A percentile compares a stretch with the other conserved stretches of the same genome.
Evolutionary conservation across 2,888 invertebrate genomes (phyloP).

Genomic region (Cheilosia scutellata): DNA sequence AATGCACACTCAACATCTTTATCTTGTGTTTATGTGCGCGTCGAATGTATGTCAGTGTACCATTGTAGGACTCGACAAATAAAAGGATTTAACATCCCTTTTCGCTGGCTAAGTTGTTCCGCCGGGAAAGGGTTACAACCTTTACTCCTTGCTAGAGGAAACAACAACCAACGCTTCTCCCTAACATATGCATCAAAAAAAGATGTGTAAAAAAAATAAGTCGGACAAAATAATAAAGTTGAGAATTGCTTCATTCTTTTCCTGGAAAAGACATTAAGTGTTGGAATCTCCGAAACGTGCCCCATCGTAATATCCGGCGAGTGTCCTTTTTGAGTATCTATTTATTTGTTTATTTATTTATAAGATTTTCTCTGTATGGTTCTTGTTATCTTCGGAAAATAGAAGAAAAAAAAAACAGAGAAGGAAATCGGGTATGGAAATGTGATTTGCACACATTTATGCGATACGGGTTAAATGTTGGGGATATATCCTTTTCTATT

Average conservation of each 20-base stretch:
- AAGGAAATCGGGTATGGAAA: conserved; percentile 20
- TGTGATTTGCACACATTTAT: conserved; percentile 56
- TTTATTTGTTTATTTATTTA: conserved; percentile 65
- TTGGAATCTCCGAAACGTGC: conserved; percentile 62
- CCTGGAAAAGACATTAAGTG: conserved; percentile 49
- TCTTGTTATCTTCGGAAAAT: conserved; percentile 18
- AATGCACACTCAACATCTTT: conserved; percentile 66
- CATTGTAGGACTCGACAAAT: conserved; percentile 37
- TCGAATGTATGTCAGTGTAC: conserved; percentile 71
- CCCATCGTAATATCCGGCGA: conserved; percentile 54
- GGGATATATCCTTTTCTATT: background rate
- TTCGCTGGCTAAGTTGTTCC: conserved; percentile 3
- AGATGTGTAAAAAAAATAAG: conserved; percentile 31
- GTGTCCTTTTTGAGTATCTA: conserved; percentile 63
- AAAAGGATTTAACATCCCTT: conserved; percentile 57
- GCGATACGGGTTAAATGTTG: conserved; percentile 58
- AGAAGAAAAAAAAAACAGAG: background rate
- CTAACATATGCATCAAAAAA: conserved; percentile 56
- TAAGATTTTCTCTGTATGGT: conserved; percentile 17
- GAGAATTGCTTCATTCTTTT: conserved; percentile 41
- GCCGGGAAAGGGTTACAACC: conserved; percentile 11
- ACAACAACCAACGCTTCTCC: conserved; percentile 4
- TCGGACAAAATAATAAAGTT: conserved; percentile 52
- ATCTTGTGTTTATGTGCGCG: conserved; percentile 21
- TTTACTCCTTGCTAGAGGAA: conserved; percentile 21